Conservation (phyloP, 1,140 invertebrate genomes). For the Oryzaephilus surinamensis region DNA sequence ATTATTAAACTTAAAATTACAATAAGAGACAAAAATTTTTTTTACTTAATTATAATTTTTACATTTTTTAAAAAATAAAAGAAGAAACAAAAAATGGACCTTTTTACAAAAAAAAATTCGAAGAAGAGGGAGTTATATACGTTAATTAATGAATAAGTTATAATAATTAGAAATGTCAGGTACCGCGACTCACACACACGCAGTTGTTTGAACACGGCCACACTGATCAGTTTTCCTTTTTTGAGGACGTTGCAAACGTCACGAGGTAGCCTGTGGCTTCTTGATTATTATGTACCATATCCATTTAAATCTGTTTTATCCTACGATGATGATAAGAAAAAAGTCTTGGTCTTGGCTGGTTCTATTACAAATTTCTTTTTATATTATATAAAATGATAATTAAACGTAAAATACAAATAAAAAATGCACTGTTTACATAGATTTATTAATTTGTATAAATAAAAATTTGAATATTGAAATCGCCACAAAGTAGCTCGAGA, state of each 20-base stretch:
- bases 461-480: neutral
- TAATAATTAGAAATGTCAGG: slow-evolving; percentile 33
- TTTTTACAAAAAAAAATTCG: slow-evolving; percentile 37
- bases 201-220: slow-evolving; percentile 17
- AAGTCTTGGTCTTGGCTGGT: too few relatives aligned
- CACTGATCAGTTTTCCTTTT: slow-evolving; percentile 16
- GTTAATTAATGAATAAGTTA: slow-evolving; percentile 33
- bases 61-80: too few relatives aligned
- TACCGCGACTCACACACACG: slow-evolving; percentile 29
- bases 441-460: neutral
- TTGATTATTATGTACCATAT: slow-evolving; percentile 9
- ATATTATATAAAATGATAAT: neutral
- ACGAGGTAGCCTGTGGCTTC: slow-evolving; percentile 27
- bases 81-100: slow-evolving; percentile 37
- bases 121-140: too few relatives aligned
- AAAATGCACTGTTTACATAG: neutral
- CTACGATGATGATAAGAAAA: neutral
- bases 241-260: slow-evolving; percentile 16
- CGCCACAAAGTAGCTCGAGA: slow-evolving; percentile 31
- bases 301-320: neutral
- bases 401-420: neutral
- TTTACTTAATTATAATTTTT: neutral
- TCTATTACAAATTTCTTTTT: neutral
- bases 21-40: neutral
- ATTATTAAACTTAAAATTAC: too few relatives aligned